phyloP scores from a whole-genome alignment of 92 coral and sea anemone genomes.

The Galaxea fascicularis region DNA sequence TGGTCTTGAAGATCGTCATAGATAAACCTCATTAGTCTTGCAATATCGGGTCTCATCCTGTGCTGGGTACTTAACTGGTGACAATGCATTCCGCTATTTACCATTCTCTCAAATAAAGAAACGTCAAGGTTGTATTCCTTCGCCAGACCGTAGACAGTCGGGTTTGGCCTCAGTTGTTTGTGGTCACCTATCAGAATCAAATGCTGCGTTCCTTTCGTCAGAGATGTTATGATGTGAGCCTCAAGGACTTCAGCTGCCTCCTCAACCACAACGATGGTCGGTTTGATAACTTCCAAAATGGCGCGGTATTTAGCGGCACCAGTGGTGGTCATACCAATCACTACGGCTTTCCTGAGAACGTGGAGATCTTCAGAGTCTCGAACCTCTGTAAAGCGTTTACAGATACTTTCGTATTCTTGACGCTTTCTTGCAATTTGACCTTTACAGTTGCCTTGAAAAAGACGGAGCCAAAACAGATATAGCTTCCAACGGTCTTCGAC shows the following conservation, averaged over 20 bases:
- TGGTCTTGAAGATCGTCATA: conserved; percentile 79
- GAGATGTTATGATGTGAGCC: conserved; percentile 89
- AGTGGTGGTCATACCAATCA: conserved; percentile 93
- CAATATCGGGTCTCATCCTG: conserved; percentile 94
- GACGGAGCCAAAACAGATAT: conserved; percentile 78
- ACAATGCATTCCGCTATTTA: conserved; percentile 81
- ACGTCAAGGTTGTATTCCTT: conserved; percentile 71
- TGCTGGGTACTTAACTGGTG: conserved; percentile 83
- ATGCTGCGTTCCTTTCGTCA: conserved; percentile 84
- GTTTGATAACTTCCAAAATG: conserved; percentile 80
- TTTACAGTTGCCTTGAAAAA: conserved; percentile 54
- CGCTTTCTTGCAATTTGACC: conserved; percentile 48
- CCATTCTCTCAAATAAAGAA: conserved; percentile 96
- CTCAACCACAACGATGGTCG: conserved; percentile 83
- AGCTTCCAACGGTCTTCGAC: conserved; percentile 64
- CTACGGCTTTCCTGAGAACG: conserved; percentile 74
- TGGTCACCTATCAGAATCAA: conserved; percentile 93
- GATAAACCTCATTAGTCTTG: conserved; percentile 79
- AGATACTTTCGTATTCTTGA: conserved; percentile 52
- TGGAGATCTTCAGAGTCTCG: conserved; percentile 69
- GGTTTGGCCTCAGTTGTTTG: conserved; percentile 92
- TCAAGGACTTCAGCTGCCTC: conserved; percentile 97
- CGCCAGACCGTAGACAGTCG: conserved; percentile 82
- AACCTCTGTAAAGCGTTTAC: conserved; percentile 75
- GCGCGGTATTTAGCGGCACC: conserved; percentile 89